Base-by-base conservation (phyloP, 2,888 invertebrate genomes). In the Pogonocherus hispidulus region DNA sequence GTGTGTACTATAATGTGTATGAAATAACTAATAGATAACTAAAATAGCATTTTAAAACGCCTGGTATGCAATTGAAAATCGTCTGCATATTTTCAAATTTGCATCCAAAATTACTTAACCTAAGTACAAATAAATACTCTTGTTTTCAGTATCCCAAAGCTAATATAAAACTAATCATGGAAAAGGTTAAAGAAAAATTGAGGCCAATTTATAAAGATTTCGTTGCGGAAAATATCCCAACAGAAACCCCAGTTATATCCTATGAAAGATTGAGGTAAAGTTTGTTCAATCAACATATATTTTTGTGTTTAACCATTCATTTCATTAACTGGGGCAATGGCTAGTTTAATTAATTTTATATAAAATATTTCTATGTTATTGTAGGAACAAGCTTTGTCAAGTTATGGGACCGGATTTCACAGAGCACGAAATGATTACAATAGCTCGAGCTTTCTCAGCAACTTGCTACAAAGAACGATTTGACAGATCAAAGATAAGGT, bases 341-440 rank as follows among this genome's bases (percentile, higher is more conserved):
- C n/a, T n/a, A n/a, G n/a, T n/a, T n/a, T n/a, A n/a, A n/a, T n/a
- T n/a, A n/a, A n/a, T n/a, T n/a, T n/a, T n/a, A n/a, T n/a, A n/a
- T n/a, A n/a, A n/a, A n/a, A 27, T 27, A 8, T 11, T 9, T 11
- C 2, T n/a, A 37, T 14, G n/a, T 14, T 1, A 63, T 78, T 84
- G 16, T 78, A 91, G 92, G 76, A 87, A 90, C 78, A 91, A 92
- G 2, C 78, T 94, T 46, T 88, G 90, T 76, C 89, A 90, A 75
- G 86, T 93, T 57, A 88, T 93, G 86, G 90, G 90, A 9, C 89
- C 90, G 23, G 87, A 89, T 73, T 91, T 94, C 84, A 91, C 91
- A 0, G 93, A 94, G 79, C 95, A 95, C 71, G 95, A 95, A 85
- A 92, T 94, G 82, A 86, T 94, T 2, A 93, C 94, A 0, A 85